Conservation (phyloP, 64 coral and sea anemone species). For the Acropora tenuis region DNA sequence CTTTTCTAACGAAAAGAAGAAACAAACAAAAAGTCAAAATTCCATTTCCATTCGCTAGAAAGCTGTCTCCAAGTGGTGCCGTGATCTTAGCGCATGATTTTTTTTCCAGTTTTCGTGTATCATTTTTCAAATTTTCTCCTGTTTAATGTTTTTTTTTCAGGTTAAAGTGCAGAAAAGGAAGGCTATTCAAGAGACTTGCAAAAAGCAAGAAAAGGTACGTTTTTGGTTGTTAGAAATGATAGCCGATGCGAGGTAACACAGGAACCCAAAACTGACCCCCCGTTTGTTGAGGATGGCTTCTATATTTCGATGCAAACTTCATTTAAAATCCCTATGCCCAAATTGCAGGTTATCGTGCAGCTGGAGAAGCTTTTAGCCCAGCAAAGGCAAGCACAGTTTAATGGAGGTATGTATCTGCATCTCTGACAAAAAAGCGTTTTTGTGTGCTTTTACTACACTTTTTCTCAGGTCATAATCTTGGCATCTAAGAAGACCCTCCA, state of each 20-base stretch:
- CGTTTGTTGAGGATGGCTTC: not conserved
- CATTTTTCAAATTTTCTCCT: not conserved
- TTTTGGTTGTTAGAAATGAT: too few species aligned
- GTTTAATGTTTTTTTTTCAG: not conserved
- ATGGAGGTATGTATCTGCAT: conserved; percentile 31
- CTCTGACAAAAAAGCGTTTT: not conserved
- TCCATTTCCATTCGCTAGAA: too few species aligned
- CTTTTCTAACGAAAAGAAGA: too few species aligned
- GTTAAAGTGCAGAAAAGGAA: conserved; percentile 72
- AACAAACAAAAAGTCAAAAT: too few species aligned
- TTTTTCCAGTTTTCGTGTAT: not conserved
- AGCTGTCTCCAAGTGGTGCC: too few species aligned
- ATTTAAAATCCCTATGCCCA: not conserved
- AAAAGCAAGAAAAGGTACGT: conserved; percentile 85
- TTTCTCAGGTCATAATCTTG: too few species aligned
- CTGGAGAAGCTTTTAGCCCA: conserved; percentile 81
- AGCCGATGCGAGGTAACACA: too few species aligned
- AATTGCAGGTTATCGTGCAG: conserved; percentile 73
- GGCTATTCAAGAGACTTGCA: conserved; percentile 90
- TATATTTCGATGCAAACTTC: not conserved
- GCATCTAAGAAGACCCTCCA: too few species aligned
- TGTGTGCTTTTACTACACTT: not conserved
- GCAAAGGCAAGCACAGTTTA: conserved; percentile 36
- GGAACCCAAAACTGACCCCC: too few species aligned
- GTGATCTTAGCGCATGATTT: too few species aligned